phyloP scores from a whole-genome alignment of 2,888 invertebrate genomes.

The Philonicus albiceps region DNA sequence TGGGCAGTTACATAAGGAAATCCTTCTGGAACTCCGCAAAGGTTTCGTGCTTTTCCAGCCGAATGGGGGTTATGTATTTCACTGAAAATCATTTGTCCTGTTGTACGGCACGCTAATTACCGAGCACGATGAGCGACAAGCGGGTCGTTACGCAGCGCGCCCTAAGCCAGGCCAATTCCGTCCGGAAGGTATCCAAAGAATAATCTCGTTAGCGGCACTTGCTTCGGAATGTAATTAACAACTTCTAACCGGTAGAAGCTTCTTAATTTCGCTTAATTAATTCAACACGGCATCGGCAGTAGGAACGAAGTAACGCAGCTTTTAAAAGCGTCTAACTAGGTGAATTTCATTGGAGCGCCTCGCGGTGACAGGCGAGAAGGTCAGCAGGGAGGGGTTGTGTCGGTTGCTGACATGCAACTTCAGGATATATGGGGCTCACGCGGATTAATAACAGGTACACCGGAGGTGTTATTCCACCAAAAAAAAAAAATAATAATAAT shows the following conservation, averaged over 20 bases:
- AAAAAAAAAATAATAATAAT: too few species aligned
- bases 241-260: not conserved
- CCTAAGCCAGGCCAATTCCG: not conserved
- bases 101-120: not conserved
- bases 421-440: not conserved
- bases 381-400: not conserved
- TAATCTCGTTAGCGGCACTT: slow-evolving; percentile 6
- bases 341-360: not conserved
- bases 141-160: not conserved
- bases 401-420: not conserved
- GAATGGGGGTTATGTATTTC: not conserved
- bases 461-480: too few species aligned
- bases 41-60: not conserved
- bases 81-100: not conserved
- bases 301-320: not conserved
- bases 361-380: not conserved
- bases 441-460: not conserved
- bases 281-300: not conserved
- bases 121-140: not conserved
- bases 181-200: not conserved
- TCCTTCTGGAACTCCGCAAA: not conserved
- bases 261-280: slow-evolving; percentile 24
- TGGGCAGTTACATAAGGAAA: not conserved
- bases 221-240: slow-evolving; percentile 14
- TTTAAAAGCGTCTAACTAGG: not conserved